Evolutionary conservation across 2,113 vertebrate species (phyloP).

Genomic region (Xyrauchen texanus): DNA sequence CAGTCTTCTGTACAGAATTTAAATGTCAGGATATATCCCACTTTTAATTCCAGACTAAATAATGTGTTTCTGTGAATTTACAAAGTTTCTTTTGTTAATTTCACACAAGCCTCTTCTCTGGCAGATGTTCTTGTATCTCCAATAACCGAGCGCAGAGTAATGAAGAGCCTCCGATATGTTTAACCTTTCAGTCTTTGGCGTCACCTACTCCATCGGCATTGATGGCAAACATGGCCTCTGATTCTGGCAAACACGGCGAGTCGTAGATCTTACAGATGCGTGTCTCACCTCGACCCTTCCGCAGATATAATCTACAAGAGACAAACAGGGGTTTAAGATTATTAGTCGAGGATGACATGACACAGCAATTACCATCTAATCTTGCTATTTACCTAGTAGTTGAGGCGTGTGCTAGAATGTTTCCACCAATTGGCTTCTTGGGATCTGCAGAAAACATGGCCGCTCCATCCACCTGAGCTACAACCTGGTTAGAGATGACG

Average conservation of each 20-base stretch:
- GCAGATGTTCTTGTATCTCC: too few species aligned
- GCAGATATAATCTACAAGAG: constrained; percentile 79
- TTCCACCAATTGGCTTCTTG: constrained; percentile 96
- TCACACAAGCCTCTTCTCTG: too few species aligned
- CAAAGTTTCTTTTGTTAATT: too few species aligned
- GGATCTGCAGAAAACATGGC: constrained; percentile 98
- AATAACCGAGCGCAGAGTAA: background rate
- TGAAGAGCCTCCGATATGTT: background rate
- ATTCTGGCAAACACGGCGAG: constrained; percentile 86
- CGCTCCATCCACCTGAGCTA: constrained; percentile 94
- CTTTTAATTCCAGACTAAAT: too few species aligned
- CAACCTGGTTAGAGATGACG: constrained; percentile 95
- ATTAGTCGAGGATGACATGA: background rate
- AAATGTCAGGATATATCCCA: too few species aligned
- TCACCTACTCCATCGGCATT: constrained; percentile 88
- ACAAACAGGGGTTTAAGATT: background rate
- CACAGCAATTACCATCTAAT: background rate
- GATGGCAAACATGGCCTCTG: constrained; percentile 91
- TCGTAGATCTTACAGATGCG: constrained; percentile 94
- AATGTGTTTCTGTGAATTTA: too few species aligned
- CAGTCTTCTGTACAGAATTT: background rate
- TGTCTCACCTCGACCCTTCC: constrained; percentile 87
- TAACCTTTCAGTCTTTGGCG: constrained; percentile 79
- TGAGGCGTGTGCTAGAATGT: constrained; percentile 93
- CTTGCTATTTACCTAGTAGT: constrained; percentile 85